These are phyloP conservation scores for Zootermopsis nevadensis DNA, from an alignment of 2,888 invertebrate species.

Conservation along the genomic window DNA sequence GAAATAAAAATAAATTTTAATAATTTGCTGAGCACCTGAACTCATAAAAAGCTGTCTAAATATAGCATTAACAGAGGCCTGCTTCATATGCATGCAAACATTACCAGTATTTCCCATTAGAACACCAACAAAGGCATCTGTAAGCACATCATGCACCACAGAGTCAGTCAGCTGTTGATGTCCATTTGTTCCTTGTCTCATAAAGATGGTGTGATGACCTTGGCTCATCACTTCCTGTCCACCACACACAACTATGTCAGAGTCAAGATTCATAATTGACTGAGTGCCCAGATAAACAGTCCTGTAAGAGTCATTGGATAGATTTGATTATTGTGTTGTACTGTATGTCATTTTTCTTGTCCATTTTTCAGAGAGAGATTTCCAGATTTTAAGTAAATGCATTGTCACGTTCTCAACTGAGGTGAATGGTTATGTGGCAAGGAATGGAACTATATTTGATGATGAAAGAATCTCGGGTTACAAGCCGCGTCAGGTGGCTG, in stretches of 20 bases:
- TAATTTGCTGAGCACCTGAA: too few species aligned
- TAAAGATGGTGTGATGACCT: conserved; percentile 74
- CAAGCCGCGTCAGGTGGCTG: too few species aligned
- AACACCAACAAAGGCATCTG: conserved; percentile 77
- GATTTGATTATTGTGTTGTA: neutral
- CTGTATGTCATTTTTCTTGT: neutral
- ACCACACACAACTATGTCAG: conserved; percentile 77
- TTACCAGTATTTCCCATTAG: conserved; percentile 85
- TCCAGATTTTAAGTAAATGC: too few species aligned
- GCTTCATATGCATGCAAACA: too few species aligned
- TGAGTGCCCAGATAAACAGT: conserved; percentile 75
- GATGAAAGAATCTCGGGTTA: too few species aligned
- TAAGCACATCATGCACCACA: conserved; percentile 77
- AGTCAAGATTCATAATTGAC: conserved; percentile 75
- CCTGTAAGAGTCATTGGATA: conserved; percentile 61
- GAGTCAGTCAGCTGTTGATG: conserved; percentile 72
- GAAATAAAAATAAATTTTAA: too few species aligned
- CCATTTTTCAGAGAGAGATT: too few species aligned
- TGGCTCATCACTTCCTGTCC: conserved; percentile 88
- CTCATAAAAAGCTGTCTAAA: too few species aligned
- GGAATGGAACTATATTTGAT: too few species aligned
- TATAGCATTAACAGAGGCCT: too few species aligned
- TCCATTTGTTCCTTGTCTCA: conserved; percentile 76
- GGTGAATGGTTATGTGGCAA: too few species aligned
- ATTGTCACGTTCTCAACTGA: too few species aligned